phyloP scores from a whole-genome alignment of 2,113 vertebrate species.

The Varanus salvator region DNA sequence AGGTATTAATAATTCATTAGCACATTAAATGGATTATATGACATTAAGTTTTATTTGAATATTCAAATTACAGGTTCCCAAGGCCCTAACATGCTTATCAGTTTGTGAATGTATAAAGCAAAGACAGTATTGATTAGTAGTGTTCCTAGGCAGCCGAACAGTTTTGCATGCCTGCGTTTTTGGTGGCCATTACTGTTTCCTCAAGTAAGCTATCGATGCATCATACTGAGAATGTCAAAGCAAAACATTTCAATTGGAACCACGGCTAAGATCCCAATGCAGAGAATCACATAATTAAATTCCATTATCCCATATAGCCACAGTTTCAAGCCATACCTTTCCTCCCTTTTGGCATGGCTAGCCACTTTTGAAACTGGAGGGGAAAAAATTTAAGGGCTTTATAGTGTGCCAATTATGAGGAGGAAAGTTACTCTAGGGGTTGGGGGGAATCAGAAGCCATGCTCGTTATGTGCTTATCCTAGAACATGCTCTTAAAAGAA shows the following conservation, averaged over 20 bases:
- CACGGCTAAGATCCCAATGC: neutral
- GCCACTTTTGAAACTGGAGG: neutral
- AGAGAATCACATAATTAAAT: neutral
- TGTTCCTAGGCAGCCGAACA: neutral
- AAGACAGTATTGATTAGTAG: neutral
- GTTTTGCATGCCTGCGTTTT: neutral
- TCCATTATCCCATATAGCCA: neutral
- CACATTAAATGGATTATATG: neutral
- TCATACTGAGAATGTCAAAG: neutral
- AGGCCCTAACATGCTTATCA: neutral
- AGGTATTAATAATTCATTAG: slow-evolving; percentile 12
- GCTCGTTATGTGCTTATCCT: neutral
- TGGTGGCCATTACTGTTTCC: neutral
- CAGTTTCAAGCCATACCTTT: neutral
- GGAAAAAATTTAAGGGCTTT: neutral
- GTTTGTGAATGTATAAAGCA: neutral
- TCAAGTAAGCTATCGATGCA: too few relatives aligned
- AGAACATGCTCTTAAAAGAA: neutral
- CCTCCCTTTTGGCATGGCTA: neutral
- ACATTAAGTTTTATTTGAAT: neutral
- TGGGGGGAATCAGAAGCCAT: neutral
- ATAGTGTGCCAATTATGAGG: neutral
- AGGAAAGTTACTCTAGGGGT: neutral
- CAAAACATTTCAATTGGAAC: neutral
- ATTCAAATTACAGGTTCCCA: neutral